A percentile compares a stretch with the other conserved stretches of the same genome.
These are phyloP conservation scores for Aethes cnicana DNA, from an alignment of 2,888 invertebrate genomes.

Conservation along the genomic window DNA sequence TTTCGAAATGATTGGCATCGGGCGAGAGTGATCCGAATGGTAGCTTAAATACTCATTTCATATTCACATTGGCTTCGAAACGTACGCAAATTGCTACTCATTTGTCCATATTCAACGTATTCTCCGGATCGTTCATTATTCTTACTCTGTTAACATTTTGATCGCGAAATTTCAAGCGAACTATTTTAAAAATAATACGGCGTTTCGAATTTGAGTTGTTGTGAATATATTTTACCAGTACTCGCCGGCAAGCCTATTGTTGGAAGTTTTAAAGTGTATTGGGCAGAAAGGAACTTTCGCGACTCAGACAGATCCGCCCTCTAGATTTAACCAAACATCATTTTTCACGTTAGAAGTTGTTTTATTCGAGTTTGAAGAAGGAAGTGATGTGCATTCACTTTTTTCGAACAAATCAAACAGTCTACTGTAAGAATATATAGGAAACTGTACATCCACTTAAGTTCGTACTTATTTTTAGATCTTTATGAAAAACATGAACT, in stretches of 20 bases:
- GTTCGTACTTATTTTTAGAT: background rate
- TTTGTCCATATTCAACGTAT: conserved; percentile 67
- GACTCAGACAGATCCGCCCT: conserved; percentile 7
- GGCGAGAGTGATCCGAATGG: conserved; percentile 72
- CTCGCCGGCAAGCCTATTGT: background rate
- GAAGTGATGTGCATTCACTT: background rate
- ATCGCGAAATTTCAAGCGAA: background rate
- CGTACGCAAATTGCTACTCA: conserved; percentile 69
- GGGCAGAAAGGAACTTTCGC: conserved; percentile 11
- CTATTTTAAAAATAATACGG: background rate
- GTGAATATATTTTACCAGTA: background rate
- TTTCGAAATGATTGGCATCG: conserved; percentile 71
- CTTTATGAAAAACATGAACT: too few species aligned
- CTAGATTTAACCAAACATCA: conserved; percentile 6
- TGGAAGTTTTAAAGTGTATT: conserved; percentile 10
- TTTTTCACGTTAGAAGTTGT: background rate
- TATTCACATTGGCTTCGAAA: conserved; percentile 72
- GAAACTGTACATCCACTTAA: too few species aligned
- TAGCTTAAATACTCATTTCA: conserved; percentile 75
- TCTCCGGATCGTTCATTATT: conserved; percentile 37
- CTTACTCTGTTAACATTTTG: conserved; percentile 35
- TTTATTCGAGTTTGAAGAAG: background rate
- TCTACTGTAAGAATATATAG: too few species aligned
- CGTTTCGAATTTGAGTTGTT: background rate
- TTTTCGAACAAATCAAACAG: background rate